A percentile compares a stretch with the other conserved stretches of the same genome.
phyloP scores from a whole-genome alignment of 2,113 vertebrate species.

The Circaetus gallicus region DNA sequence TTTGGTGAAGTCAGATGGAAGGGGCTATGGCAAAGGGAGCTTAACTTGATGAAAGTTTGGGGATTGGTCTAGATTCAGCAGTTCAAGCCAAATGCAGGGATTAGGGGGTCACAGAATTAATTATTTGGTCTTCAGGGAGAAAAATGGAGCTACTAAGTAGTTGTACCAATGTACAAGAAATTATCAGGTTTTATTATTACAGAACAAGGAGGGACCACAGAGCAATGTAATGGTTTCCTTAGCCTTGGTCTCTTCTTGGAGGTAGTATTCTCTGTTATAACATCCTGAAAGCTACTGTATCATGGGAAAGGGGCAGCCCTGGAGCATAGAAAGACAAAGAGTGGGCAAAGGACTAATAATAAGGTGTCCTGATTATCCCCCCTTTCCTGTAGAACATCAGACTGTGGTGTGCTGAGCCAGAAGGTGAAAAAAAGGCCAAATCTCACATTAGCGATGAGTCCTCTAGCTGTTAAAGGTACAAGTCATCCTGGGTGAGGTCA shows the following conservation, averaged over 20 bases:
- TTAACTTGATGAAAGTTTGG: neutral
- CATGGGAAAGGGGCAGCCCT: neutral
- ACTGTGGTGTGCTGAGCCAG: neutral
- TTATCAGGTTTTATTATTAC: neutral
- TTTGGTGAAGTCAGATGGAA: neutral
- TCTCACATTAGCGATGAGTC: neutral
- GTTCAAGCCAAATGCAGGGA: neutral
- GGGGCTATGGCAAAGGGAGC: neutral
- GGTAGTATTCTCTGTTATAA: neutral
- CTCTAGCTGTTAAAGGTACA: neutral
- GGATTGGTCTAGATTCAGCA: neutral
- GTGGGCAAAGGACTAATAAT: neutral
- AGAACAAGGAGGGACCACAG: neutral
- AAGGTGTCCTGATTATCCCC: neutral
- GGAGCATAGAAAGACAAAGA: neutral
- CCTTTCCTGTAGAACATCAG: neutral
- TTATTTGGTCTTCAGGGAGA: neutral
- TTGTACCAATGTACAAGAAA: neutral
- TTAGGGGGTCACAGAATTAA: neutral
- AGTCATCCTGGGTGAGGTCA: slow-evolving; percentile 18
- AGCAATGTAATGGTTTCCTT: neutral
- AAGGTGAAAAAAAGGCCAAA: neutral
- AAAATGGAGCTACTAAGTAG: neutral
- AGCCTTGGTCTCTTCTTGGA: neutral
- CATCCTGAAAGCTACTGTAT: neutral